Conservation (phyloP, 2,797 vertebrate species). For the Sphaeramia orbicularis region DNA sequence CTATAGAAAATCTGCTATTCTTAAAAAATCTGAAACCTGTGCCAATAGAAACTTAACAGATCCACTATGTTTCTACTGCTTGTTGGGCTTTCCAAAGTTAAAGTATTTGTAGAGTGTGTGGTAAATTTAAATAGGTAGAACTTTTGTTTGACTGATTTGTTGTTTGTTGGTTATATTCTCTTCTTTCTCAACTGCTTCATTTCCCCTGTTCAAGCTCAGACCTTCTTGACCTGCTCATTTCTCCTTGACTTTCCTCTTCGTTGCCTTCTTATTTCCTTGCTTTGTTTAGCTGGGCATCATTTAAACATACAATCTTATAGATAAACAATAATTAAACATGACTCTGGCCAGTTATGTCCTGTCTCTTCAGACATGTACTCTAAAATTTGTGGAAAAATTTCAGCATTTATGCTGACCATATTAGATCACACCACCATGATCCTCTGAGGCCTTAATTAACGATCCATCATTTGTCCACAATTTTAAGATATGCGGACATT, state of each 20-base stretch:
- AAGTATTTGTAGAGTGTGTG: constrained; percentile 31
- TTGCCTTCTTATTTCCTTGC: not conserved
- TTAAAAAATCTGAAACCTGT: constrained; percentile 30
- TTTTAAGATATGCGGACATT: constrained; percentile 8
- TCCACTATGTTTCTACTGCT: constrained; percentile 21
- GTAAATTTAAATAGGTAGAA: constrained; percentile 23
- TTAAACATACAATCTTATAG: not conserved
- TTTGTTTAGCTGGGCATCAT: not conserved
- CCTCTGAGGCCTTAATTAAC: constrained; percentile 34
- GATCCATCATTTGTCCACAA: constrained; percentile 5
- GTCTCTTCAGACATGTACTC: constrained; percentile 2
- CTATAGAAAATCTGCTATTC: constrained; percentile 38
- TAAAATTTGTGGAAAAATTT: constrained; percentile 18
- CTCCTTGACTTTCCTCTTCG: not conserved
- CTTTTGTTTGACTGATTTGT: too few species aligned
- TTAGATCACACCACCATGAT: constrained; percentile 25
- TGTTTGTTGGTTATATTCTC: too few species aligned
- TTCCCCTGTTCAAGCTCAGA: not conserved
- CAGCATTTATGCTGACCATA: constrained; percentile 19
- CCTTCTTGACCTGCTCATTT: not conserved
- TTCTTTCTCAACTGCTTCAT: too few species aligned
- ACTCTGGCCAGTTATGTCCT: too few species aligned
- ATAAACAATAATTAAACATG: too few species aligned
- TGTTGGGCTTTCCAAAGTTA: constrained; percentile 17
- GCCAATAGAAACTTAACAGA: constrained; percentile 26